phyloP scores from a whole-genome alignment of 2,113 vertebrate genomes.

The Solea senegalensis region DNA sequence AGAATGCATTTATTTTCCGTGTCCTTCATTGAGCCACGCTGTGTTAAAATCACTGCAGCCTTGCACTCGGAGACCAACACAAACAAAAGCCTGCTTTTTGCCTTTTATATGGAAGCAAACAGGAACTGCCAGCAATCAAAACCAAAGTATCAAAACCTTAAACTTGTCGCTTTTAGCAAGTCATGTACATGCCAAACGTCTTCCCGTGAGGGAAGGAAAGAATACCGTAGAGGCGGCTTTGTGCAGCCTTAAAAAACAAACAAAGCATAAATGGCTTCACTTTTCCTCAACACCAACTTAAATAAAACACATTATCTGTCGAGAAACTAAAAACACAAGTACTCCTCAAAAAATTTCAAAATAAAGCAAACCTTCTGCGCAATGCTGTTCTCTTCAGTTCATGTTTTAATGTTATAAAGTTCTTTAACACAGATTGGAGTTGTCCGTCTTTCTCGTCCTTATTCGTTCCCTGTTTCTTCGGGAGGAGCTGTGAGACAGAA shows the following conservation, averaged over 20 bases:
- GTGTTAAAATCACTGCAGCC: not conserved
- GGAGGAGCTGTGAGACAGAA: too few relatives aligned
- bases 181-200: not conserved
- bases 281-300: not conserved
- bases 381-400: too few relatives aligned
- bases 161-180: too few relatives aligned
- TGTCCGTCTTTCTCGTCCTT: too few relatives aligned
- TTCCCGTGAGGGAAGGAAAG: not conserved
- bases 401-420: too few relatives aligned
- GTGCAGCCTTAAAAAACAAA: not conserved
- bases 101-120: constrained; percentile 5
- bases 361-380: too few relatives aligned
- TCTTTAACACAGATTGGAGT: too few relatives aligned
- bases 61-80: not conserved
- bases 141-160: not conserved
- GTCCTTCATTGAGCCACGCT: not conserved
- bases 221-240: not conserved
- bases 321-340: not conserved
- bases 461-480: too few relatives aligned
- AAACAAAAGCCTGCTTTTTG: not conserved
- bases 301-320: not conserved
- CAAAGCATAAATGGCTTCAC: constrained; percentile 1
- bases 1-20: not conserved
- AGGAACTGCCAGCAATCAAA: not conserved
- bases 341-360: not conserved